Conservation (phyloP, 1,140 invertebrate species). For the Scaptomyza montana region DNA sequence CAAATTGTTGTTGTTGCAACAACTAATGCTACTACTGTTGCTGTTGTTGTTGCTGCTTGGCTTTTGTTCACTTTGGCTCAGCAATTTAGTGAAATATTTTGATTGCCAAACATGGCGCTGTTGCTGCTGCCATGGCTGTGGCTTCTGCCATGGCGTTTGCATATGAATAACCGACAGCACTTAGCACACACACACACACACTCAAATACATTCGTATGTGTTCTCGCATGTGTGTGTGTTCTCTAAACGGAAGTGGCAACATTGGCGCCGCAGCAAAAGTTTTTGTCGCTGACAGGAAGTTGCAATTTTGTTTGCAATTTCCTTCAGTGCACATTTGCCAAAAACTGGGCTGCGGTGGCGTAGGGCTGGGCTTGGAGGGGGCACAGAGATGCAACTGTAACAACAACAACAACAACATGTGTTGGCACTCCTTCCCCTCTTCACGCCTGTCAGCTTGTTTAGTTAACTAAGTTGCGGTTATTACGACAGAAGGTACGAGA, state of each 20-base stretch:
- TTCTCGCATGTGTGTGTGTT: conserved; percentile 6
- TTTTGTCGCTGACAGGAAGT: conserved; percentile 82
- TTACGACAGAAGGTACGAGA: conserved; percentile 54
- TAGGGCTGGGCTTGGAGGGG: not conserved
- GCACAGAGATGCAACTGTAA: conserved; percentile 20
- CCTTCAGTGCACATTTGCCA: conserved; percentile 74
- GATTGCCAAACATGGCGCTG: conserved; percentile 73
- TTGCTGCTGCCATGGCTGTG: conserved; percentile 23
- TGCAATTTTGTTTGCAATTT: conserved; percentile 83
- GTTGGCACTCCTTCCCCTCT: conserved; percentile 7
- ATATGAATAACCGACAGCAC: conserved; percentile 80
- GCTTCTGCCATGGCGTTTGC: conserved; percentile 60
- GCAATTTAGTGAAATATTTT: conserved; percentile 82
- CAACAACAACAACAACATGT: conserved; percentile 24
- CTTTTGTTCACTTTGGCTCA: conserved; percentile 52
- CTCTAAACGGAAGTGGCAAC: conserved; percentile 79
- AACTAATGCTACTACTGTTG: not conserved
- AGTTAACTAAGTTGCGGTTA: conserved; percentile 82
- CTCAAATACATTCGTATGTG: conserved; percentile 6
- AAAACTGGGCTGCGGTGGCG: not conserved
- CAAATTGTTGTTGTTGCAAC: conserved; percentile 26
- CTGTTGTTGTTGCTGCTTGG: conserved; percentile 32
- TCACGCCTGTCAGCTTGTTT: conserved; percentile 72
- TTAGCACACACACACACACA: conserved; percentile 54
- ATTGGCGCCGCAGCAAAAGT: conserved; percentile 80